These are phyloP conservation scores for Hydrotaea cyrtoneurina DNA, from an alignment of 2,888 invertebrate species.

Conservation along the genomic window DNA sequence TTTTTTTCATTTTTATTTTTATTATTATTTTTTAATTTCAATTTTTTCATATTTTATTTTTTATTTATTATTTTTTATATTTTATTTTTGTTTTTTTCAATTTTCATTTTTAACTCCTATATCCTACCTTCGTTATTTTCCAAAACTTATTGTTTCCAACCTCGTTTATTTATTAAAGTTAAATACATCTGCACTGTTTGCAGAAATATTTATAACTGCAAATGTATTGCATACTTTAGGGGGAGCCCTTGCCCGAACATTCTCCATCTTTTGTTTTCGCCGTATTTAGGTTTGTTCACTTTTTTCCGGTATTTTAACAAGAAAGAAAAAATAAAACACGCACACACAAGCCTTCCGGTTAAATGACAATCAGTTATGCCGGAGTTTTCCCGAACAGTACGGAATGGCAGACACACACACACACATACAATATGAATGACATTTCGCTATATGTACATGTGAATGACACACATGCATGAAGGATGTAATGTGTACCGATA, in stretches of 20 bases:
- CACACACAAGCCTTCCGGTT: slow-evolving; percentile 51
- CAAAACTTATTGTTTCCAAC: too few relatives aligned
- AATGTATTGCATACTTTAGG: slow-evolving; percentile 52
- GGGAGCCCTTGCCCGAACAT: neutral
- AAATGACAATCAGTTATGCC: slow-evolving; percentile 51
- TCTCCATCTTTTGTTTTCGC: neutral
- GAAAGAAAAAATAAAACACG: neutral
- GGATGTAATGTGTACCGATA: neutral
- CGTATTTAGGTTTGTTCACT: slow-evolving; percentile 32
- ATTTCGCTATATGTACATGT: slow-evolving; percentile 23
- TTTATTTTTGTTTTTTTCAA: too few relatives aligned
- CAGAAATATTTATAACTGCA: slow-evolving; percentile 3
- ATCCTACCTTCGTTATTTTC: too few relatives aligned
- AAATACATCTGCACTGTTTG: neutral
- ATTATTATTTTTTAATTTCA: too few relatives aligned
- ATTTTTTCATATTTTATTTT: too few relatives aligned
- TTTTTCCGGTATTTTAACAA: neutral
- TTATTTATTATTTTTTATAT: too few relatives aligned
- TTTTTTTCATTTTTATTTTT: too few relatives aligned
- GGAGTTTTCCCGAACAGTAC: neutral
- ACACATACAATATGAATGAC: neutral
- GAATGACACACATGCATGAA: neutral
- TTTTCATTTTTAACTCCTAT: too few relatives aligned
- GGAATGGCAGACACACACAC: neutral
- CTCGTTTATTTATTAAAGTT: too few relatives aligned